Evolutionary conservation across 2,113 vertebrate genomes (phyloP).

Genomic region (Sarotherodon lohbergeri): DNA sequence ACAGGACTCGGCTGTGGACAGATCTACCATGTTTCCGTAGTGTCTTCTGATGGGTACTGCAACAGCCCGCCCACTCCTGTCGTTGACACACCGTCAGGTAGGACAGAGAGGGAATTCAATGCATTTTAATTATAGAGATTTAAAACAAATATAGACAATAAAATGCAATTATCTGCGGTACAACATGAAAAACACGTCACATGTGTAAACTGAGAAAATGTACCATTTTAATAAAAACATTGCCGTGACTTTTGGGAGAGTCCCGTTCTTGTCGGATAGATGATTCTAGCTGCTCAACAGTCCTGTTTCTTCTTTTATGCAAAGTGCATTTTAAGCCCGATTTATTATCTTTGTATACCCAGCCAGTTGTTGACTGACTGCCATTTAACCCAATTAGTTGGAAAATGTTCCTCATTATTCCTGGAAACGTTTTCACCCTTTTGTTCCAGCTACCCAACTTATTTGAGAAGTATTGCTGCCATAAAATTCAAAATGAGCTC

Average conservation of each 20-base stretch:
- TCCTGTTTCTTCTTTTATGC: neutral
- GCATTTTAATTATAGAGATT: neutral
- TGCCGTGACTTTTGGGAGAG: neutral
- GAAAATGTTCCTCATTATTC: neutral
- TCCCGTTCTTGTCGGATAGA: neutral
- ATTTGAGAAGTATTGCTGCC: neutral
- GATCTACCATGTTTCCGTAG: conserved; percentile 63
- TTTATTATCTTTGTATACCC: neutral
- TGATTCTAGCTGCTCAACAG: neutral
- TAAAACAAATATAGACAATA: neutral
- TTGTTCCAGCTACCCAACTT: neutral
- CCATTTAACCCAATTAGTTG: neutral
- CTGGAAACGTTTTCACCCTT: neutral
- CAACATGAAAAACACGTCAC: neutral
- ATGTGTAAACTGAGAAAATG: neutral
- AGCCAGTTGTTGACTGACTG: neutral
- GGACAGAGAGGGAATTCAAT: neutral
- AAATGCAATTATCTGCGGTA: rapidly evolving
- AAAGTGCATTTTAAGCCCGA: neutral
- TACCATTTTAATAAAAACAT: neutral
- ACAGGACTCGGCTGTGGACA: conserved; percentile 63
- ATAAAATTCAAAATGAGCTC: rapidly evolving
- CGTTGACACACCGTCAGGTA: conserved; percentile 58
- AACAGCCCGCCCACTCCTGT: conserved; percentile 45
- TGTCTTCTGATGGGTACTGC: conserved; percentile 69